A percentile compares a stretch with the other conserved stretches of the same genome.
phyloP scores from a whole-genome alignment of 2,888 invertebrate species.

The Lepas anatifera region DNA sequence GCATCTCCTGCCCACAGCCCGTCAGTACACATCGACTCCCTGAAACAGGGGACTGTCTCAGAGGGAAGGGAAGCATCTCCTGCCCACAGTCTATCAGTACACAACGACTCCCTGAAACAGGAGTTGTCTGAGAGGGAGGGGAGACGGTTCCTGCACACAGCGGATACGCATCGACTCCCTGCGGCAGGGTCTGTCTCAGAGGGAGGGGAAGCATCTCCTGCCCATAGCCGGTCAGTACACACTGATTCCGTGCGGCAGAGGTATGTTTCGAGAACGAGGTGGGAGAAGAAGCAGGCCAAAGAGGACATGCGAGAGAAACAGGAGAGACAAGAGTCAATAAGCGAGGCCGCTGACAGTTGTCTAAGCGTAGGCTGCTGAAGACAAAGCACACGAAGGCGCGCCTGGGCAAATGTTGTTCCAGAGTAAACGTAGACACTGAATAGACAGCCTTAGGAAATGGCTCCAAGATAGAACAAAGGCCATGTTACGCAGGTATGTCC shows the following conservation, averaged over 20 bases:
- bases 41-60: no score
- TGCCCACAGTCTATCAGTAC: background rate
- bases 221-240: constrained; percentile 65
- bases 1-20: background rate
- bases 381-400: no score
- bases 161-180: background rate
- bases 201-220: constrained; percentile 47
- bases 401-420: no score
- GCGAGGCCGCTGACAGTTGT: no score
- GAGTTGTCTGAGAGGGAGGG: no score
- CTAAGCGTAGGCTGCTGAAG: no score
- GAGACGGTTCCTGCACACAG: constrained; percentile 41
- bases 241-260: constrained; percentile 72
- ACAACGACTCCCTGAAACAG: background rate
- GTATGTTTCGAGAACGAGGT: no score
- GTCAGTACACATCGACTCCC: background rate
- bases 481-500: no score
- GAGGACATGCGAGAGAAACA: background rate
- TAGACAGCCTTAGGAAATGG: no score
- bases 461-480: no score
- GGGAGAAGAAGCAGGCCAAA: background rate
- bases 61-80: background rate
- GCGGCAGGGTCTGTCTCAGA: no score
- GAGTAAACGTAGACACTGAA: no score
- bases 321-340: background rate